A percentile compares a stretch with the other conserved stretches of the same genome.
These are phyloP conservation scores for Argyresthia goedartella DNA, from an alignment of 2,888 invertebrate species.

Conservation along the genomic window DNA sequence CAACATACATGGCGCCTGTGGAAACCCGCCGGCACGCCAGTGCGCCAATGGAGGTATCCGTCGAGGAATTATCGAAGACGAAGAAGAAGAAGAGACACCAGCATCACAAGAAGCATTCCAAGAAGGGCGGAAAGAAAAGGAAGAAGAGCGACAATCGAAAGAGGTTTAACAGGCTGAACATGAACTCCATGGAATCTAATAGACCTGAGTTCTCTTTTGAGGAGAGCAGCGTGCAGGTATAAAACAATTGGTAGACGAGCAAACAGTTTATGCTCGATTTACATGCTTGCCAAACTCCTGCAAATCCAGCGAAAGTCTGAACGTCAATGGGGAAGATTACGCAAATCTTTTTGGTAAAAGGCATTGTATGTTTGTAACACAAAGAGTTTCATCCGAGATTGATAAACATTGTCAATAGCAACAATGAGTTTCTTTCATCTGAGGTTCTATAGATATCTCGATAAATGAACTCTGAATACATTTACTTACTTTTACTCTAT, in stretches of 20 bases:
- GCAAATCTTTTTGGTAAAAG: no score
- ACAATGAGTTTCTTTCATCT: no score
- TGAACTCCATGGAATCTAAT: conserved; percentile 32
- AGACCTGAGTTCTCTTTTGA: conserved; percentile 38
- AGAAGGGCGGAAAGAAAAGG: conserved; percentile 26
- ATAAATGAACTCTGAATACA: no score
- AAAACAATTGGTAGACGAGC: not conserved
- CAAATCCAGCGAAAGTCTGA: no score
- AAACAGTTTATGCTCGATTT: no score
- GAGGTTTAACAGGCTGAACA: conserved; percentile 21
- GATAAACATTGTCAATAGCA: no score
- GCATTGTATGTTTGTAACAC: no score
- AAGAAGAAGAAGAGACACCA: not conserved
- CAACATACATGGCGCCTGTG: conserved; percentile 51
- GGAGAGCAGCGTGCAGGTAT: conserved; percentile 23
- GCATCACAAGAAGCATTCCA: conserved; percentile 10
- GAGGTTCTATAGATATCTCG: no score
- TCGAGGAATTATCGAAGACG: not conserved
- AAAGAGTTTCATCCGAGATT: no score
- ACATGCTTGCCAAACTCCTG: no score
- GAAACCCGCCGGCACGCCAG: conserved; percentile 23
- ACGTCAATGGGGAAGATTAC: no score
- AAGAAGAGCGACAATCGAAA: conserved; percentile 39
- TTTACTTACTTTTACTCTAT: no score
- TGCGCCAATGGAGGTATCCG: conserved; percentile 10